Evolutionary conservation across 2,797 vertebrate genomes (phyloP), one percentile per base, ranked within the genome.

Genomic region (Cynopterus sphinx): DNA sequence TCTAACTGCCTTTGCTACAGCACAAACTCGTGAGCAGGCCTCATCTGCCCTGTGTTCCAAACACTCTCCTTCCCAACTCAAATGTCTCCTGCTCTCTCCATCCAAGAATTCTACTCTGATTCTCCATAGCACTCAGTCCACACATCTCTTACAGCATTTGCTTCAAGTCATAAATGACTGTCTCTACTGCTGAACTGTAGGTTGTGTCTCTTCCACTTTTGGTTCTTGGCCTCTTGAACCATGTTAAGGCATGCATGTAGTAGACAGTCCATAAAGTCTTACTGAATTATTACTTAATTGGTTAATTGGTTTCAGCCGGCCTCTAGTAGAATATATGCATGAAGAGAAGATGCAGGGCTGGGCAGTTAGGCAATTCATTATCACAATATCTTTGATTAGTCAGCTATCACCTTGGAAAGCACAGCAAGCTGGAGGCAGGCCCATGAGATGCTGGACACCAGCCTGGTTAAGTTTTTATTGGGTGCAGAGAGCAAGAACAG

Each of bases 281-380:
- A 46, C 24, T 36, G 73, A 94, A 92, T 94, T 96, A 92, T 95
- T 65, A 91, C 90, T 96, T 95, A 96, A 96, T 90, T 90, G 93
- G 93, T 46, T 95, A 94, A 96, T 86, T 93, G 85, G 85, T 92
- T 97, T 97, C 95, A 96, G 73, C 65, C 95, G 78, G 82, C 90
- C 75, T 84, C 93, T 96, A 95, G 95, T 97, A 73, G 88, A 95
- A 96, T 95, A 22, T 16, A 82, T 78, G 85, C 92, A 88, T 55
- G 21, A 74, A 85, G 73, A 86, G 33, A 81, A 86, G 94, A 9
- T 55, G 51, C 78, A 70, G 85, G 90, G 28, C 79, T 15, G 12
- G 43, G 31, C 49, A 36, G 75, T 94, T 71, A 59, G 67, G 84
- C 91, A 94, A 94, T 94, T 96, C 87, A 90, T 96, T 95, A 96